phyloP scores from a whole-genome alignment of 2,888 invertebrate genomes.

The Pandemis corylana region DNA sequence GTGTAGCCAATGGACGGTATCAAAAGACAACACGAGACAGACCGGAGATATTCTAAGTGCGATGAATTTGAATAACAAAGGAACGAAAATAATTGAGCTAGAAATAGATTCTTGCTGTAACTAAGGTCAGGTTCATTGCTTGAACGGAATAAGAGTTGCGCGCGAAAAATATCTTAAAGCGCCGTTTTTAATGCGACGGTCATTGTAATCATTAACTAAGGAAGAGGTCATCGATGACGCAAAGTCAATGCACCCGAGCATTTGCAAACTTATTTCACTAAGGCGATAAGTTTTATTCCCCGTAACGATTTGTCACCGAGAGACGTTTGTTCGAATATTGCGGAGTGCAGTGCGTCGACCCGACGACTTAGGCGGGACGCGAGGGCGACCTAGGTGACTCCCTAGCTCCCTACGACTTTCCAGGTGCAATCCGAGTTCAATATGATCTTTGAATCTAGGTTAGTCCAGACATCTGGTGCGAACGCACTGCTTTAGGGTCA shows the following conservation, averaged over 20 bases:
- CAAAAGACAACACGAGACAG: neutral
- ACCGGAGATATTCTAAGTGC: neutral
- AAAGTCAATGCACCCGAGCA: constrained; percentile 20
- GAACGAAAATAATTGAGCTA: constrained; percentile 6
- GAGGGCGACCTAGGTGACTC: constrained; percentile 40
- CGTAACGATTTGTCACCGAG: constrained; percentile 33
- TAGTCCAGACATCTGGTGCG: constrained; percentile 7
- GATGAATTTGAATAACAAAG: constrained; percentile 20
- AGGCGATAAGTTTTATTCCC: constrained; percentile 16
- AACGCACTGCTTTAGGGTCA: neutral
- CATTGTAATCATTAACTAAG: neutral
- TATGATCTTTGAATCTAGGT: constrained; percentile 27
- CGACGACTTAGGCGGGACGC: constrained; percentile 25
- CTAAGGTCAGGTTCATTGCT: constrained; percentile 14
- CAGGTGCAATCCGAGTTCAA: constrained; percentile 28
- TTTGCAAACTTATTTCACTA: constrained; percentile 31
- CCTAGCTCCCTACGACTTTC: constrained; percentile 31
- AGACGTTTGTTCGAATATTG: constrained; percentile 21
- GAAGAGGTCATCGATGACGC: constrained; percentile 36
- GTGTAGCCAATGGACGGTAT: constrained; percentile 15
- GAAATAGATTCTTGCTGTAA: constrained; percentile 18
- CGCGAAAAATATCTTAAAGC: neutral
- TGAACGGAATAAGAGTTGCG: neutral
- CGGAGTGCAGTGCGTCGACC: constrained; percentile 32
- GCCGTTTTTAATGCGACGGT: constrained; percentile 2